phyloP scores from a whole-genome alignment of 2,113 vertebrate species.

The Gila orcuttii region DNA sequence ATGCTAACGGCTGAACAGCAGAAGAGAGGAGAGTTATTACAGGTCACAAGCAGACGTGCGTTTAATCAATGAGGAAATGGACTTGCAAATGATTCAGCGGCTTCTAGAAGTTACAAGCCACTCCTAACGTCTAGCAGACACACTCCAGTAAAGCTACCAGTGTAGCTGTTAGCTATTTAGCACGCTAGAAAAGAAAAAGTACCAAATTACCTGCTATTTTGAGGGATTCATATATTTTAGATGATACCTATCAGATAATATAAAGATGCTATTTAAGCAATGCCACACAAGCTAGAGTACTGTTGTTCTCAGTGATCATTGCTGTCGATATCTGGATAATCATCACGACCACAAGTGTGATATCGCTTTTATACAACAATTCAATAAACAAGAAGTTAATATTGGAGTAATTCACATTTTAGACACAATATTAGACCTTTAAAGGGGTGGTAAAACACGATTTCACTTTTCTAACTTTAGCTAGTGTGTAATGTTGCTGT shows the following conservation, averaged over 20 bases:
- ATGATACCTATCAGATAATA: neutral
- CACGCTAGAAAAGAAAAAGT: neutral
- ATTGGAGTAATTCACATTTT: neutral
- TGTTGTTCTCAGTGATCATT: neutral
- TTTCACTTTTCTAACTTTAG: too few species aligned
- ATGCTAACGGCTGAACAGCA: slow-evolving; percentile 28
- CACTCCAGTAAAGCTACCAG: neutral
- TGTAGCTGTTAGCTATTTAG: neutral
- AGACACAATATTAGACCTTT: neutral
- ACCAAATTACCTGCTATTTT: neutral
- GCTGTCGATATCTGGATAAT: neutral
- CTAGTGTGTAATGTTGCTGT: too few species aligned
- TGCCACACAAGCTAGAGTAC: neutral
- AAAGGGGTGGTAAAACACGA: too few species aligned
- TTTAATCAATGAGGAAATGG: neutral
- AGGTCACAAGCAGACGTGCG: neutral
- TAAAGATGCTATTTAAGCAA: neutral
- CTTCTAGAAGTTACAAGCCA: neutral
- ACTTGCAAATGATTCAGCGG: neutral
- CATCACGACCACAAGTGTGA: neutral
- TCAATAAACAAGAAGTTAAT: neutral
- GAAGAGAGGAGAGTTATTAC: neutral
- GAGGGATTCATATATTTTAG: neutral
- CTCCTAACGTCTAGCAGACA: neutral
- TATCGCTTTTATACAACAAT: neutral